Base-by-base conservation (phyloP, 2,888 invertebrate species). In the Neoaliturus tenellus region DNA sequence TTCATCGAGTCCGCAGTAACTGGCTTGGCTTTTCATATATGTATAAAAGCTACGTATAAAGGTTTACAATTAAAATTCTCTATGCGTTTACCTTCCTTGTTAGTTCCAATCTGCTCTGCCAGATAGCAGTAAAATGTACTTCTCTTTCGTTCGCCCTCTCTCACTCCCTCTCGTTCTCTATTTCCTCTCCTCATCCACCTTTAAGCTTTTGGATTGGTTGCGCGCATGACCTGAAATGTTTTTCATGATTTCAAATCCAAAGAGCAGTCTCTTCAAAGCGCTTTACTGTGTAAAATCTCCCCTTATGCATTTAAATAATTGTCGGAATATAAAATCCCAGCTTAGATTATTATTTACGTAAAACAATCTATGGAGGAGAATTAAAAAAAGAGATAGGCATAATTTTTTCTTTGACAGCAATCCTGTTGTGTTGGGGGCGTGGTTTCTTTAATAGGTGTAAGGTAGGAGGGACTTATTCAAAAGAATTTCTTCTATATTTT, bases 361-460 rank as follows among this genome's bases (percentile, higher is more conserved):
- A 41, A 10, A 10, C 41, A 14, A 41, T 14, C 55, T 55, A 23
- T 25, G 3, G 55, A 55, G n/a, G 14, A 48, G n/a, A n/a, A 4
- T 48, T 48, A 48, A 48, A 55, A 55, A 55, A 55, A 25, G 25
- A 55, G 20, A 20, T 5, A 1, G 25, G 20, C 55, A 14, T 25
- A 55, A 55, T 23, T 55, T 41, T 55, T 2, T 55, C 44, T 8
- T 20, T 20, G 55, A 55, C 55, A 25, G 55, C 55, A 55, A 23
- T 55, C 23, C 23, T 55, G 12, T 62, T 14, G 28, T 62, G 1
- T 62, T 3, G 62, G 62, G 62, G 62, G 62, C 62, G 62, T 62
- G 62, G 62, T 28, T 62, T 62, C 28, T 8, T 62, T 62, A 31
- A 62, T 62, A 28, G 28, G 31, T 62, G 62, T 62, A 55, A 55